These are phyloP conservation scores for Lucinisca nassula DNA, from an alignment of 2,888 invertebrate genomes.

Conservation along the genomic window DNA sequence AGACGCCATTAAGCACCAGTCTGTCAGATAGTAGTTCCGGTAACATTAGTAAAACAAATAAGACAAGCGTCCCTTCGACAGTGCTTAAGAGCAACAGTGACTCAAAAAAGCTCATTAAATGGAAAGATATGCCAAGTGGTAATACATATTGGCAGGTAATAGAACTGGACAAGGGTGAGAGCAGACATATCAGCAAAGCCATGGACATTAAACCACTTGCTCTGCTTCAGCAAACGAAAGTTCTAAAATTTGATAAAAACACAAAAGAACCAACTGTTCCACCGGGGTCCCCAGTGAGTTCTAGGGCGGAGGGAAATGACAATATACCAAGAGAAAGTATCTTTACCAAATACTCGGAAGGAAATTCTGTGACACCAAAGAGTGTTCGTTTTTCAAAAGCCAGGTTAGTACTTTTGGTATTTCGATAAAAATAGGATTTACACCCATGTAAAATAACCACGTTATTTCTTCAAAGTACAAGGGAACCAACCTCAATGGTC, in stretches of 20 bases:
- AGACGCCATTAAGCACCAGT: background rate
- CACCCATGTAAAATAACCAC: too few species aligned
- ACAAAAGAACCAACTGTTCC: background rate
- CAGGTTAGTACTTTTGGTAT: constrained; percentile 35
- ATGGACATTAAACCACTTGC: constrained; percentile 56
- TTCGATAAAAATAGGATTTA: too few species aligned
- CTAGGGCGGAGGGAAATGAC: background rate
- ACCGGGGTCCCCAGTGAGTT: background rate
- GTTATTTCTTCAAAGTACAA: too few species aligned
- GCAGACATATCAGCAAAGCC: constrained; percentile 14
- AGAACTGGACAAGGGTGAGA: constrained; percentile 6
- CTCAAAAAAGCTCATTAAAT: constrained; percentile 31
- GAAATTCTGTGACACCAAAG: background rate
- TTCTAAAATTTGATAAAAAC: constrained; percentile 59
- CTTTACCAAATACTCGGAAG: background rate
- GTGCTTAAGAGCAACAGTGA: background rate
- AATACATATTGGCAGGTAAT: constrained; percentile 55
- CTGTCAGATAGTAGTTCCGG: background rate
- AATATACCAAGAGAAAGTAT: background rate
- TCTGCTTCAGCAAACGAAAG: constrained; percentile 50
- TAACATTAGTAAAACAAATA: background rate
- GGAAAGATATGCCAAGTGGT: constrained; percentile 58
- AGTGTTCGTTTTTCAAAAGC: constrained; percentile 36
- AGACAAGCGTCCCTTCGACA: background rate
- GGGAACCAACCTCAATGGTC: too few species aligned